phyloP scores from a whole-genome alignment of 2,797 vertebrate species.

The Podarcis siculus region DNA sequence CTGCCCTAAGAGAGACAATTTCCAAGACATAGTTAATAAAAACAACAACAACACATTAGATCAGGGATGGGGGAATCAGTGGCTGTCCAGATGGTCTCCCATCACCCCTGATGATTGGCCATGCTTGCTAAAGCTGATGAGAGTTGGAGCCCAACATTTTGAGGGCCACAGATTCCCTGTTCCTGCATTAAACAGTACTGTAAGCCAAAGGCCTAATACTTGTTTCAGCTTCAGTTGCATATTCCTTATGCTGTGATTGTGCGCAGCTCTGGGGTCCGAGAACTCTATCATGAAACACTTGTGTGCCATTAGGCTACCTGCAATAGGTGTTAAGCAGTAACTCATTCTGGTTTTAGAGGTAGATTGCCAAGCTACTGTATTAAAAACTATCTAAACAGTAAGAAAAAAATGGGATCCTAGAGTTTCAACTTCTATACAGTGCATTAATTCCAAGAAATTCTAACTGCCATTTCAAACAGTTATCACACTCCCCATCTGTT shows the following conservation, averaged over 20 bases:
- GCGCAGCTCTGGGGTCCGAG: too few species aligned
- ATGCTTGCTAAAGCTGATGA: too few species aligned
- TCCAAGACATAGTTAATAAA: too few species aligned
- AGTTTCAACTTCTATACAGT: constrained; percentile 18
- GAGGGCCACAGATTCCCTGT: too few species aligned
- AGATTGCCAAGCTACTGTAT: not conserved
- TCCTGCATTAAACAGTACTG: too few species aligned
- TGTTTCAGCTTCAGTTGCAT: not conserved
- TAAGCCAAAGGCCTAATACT: not conserved
- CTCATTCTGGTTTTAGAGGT: not conserved
- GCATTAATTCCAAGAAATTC: constrained; percentile 38
- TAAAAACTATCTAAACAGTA: not conserved
- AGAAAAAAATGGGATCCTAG: constrained; percentile 1
- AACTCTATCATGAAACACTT: too few species aligned
- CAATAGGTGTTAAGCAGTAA: not conserved
- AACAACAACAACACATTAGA: too few species aligned
- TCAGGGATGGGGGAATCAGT: too few species aligned
- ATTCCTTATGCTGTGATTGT: not conserved
- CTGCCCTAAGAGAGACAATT: too few species aligned
- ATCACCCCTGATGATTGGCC: too few species aligned
- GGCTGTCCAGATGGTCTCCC: too few species aligned
- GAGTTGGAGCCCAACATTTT: too few species aligned
- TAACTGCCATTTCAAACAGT: constrained; percentile 28
- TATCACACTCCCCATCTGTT: constrained; percentile 40
- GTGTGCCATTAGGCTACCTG: not conserved